phyloP scores from a whole-genome alignment of 2,888 invertebrate species.

The Abrostola tripartita region DNA sequence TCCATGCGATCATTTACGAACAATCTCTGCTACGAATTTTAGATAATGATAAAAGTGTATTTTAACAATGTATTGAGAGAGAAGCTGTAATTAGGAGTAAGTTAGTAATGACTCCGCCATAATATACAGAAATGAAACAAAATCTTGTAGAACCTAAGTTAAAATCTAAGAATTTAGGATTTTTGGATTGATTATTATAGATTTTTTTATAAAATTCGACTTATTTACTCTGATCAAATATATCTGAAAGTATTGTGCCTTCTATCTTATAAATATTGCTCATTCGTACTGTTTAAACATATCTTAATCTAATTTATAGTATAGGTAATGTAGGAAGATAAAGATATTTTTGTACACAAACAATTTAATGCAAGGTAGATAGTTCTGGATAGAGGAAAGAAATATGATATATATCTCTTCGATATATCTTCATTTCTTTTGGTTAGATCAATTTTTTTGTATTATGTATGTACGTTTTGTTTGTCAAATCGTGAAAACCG shows the following conservation, averaged over 20 bases:
- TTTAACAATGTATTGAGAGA: constrained; percentile 59
- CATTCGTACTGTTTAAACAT: constrained; percentile 69
- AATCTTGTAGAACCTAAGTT: constrained; percentile 67
- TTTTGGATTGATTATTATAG: constrained; percentile 55
- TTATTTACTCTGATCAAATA: constrained; percentile 63
- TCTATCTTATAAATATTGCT: constrained; percentile 72
- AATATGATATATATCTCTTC: constrained; percentile 61
- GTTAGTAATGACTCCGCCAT: constrained; percentile 83
- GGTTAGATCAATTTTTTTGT: constrained; percentile 53
- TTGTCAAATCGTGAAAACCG: constrained; percentile 69
- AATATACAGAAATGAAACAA: constrained; percentile 77
- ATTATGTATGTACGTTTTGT: constrained; percentile 51
- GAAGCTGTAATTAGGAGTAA: constrained; percentile 74
- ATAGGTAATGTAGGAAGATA: constrained; percentile 54
- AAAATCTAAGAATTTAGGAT: constrained; percentile 58
- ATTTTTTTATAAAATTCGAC: constrained; percentile 61
- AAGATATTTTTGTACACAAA: constrained; percentile 60
- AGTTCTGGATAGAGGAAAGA: constrained; percentile 51
- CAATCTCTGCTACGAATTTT: constrained; percentile 76
- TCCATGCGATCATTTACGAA: constrained; percentile 73
- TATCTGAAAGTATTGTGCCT: constrained; percentile 66
- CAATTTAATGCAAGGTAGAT: constrained; percentile 52
- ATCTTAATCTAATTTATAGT: constrained; percentile 62
- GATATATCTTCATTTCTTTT: constrained; percentile 63
- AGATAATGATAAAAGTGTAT: constrained; percentile 72